These are phyloP conservation scores for Sitobion miscanthi DNA, from an alignment of 1,140 invertebrate genomes.

Conservation along the genomic window DNA sequence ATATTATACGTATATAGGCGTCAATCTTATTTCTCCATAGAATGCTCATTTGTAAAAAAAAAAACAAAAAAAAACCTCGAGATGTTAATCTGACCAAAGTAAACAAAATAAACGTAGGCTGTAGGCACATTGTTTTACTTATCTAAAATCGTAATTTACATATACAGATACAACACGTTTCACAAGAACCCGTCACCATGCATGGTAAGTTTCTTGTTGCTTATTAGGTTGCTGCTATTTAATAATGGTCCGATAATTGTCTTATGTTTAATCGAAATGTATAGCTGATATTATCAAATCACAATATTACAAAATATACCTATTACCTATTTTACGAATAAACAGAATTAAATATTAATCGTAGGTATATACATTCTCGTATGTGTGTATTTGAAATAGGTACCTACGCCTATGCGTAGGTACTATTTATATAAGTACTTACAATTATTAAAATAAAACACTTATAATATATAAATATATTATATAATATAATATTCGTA, in stretches of 20 bases:
- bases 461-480: not conserved
- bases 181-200: not conserved
- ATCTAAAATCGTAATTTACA: conserved; percentile 6
- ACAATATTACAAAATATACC: conserved; percentile 1
- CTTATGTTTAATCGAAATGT: not conserved
- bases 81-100: conserved; percentile 2
- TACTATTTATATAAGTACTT: not conserved
- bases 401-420: not conserved
- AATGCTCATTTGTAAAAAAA: not conserved
- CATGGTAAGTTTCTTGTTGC: not conserved
- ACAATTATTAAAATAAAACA: not conserved
- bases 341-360: not conserved
- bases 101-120: not conserved
- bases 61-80: not conserved
- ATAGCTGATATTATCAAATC: not conserved
- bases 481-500: not conserved
- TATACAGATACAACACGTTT: conserved; percentile 17
- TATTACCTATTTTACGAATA: not conserved
- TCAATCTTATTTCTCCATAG: not conserved
- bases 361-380: not conserved
- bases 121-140: not conserved
- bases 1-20: not conserved
- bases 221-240: not conserved
- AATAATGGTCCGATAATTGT: not conserved
- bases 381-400: not conserved